A percentile compares a stretch with the other conserved stretches of the same genome.
phyloP scores from a whole-genome alignment of 2,888 invertebrate species.

The Cordilura impudica region DNA sequence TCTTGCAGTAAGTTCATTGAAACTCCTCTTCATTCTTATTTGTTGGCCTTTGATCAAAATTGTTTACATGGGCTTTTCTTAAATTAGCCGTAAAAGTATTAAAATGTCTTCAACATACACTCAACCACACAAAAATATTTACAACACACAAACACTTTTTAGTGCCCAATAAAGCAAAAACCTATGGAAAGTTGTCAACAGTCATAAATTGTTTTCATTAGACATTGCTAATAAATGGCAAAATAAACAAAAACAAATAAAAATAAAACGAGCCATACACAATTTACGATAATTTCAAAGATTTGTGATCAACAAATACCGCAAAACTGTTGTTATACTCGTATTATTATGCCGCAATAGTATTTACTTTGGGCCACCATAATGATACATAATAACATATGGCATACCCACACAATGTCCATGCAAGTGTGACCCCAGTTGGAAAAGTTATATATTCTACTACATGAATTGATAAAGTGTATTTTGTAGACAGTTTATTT shows the following conservation, averaged over 20 bases:
- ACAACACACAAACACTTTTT: slow-evolving; percentile 6
- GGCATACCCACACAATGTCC: slow-evolving; percentile 17
- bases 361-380: slow-evolving; percentile 59
- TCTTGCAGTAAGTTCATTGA: slow-evolving; percentile 52
- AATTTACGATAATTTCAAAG: slow-evolving; percentile 63
- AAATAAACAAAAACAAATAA: slow-evolving; percentile 18
- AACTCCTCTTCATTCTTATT: slow-evolving; percentile 38
- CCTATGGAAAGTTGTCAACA: slow-evolving; percentile 48
- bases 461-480: not conserved
- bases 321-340: slow-evolving; percentile 61
- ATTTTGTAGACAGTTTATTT: too few species aligned
- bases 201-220: slow-evolving; percentile 58
- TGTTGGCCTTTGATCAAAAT: slow-evolving; percentile 62
- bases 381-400: slow-evolving; percentile 57
- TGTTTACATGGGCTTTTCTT: slow-evolving; percentile 62
- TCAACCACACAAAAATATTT: slow-evolving; percentile 30
- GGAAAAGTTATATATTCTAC: not conserved
- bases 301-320: slow-evolving; percentile 62
- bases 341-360: slow-evolving; percentile 60
- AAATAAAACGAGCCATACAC: slow-evolving; percentile 49
- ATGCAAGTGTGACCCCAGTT: not conserved
- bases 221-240: slow-evolving; percentile 41
- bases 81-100: slow-evolving; percentile 62
- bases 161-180: slow-evolving; percentile 32
- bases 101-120: slow-evolving; percentile 53